A percentile compares a stretch with the other conserved stretches of the same genome.
phyloP scores from a whole-genome alignment of 2,797 vertebrate genomes.

The Falco naumanni region DNA sequence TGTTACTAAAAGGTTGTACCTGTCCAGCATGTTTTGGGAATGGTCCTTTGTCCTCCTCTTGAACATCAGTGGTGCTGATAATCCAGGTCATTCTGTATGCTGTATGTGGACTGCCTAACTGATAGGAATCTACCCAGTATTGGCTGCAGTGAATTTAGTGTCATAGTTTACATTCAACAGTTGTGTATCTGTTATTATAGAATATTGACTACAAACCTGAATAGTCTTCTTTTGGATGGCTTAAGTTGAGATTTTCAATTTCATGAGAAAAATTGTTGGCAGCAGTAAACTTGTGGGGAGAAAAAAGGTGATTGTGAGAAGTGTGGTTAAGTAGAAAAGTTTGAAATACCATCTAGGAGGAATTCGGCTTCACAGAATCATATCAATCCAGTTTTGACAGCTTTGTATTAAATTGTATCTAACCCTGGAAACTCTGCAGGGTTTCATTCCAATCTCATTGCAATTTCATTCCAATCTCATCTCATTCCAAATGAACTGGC shows the following conservation, averaged over 20 bases:
- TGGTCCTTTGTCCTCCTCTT: slow-evolving; percentile 81
- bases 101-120: background rate
- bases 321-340: background rate
- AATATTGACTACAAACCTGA: background rate
- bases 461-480: too few species aligned
- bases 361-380: background rate
- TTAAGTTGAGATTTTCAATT: background rate
- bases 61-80: slow-evolving; percentile 82
- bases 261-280: background rate
- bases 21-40: slow-evolving; percentile 73
- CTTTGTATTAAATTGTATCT: background rate
- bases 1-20: slow-evolving; percentile 15
- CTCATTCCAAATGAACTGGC: background rate
- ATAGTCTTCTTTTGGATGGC: background rate
- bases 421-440: background rate
- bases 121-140: background rate
- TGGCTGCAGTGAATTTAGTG: background rate
- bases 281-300: slow-evolving; percentile 26
- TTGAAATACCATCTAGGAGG: background rate
- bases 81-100: slow-evolving; percentile 85
- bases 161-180: background rate
- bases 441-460: too few species aligned
- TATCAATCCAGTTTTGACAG: background rate
- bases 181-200: background rate
- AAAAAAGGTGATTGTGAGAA: background rate